These are phyloP conservation scores for Hemicrepidius hirtus DNA, from an alignment of 2,888 invertebrate species.

Conservation along the genomic window DNA sequence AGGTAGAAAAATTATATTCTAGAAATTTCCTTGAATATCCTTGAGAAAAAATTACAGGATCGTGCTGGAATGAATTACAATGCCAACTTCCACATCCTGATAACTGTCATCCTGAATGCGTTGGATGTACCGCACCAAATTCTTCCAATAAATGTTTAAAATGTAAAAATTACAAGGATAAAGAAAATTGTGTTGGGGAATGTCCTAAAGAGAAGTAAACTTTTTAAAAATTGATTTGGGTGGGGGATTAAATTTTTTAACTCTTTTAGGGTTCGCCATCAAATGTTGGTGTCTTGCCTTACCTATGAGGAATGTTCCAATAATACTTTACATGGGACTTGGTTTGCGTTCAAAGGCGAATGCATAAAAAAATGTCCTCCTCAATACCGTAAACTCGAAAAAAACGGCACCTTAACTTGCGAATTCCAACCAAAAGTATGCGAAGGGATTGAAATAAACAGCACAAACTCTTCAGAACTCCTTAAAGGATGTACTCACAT, in stretches of 20 bases:
- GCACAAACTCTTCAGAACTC: conserved; percentile 79
- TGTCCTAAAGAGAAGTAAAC: conserved; percentile 84
- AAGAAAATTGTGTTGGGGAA: conserved; percentile 68
- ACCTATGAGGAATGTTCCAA: conserved; percentile 79
- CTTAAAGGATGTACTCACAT: conserved; percentile 87
- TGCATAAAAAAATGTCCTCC: conserved; percentile 81
- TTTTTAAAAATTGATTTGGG: no score
- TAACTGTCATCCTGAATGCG: conserved; percentile 83
- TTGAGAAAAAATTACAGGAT: conserved; percentile 57
- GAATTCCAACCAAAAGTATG: conserved; percentile 73
- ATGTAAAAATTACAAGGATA: conserved; percentile 75
- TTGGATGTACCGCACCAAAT: conserved; percentile 80
- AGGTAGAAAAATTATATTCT: conserved; percentile 7
- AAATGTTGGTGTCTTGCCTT: conserved; percentile 75
- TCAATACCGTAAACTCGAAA: conserved; percentile 70
- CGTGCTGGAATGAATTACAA: conserved; percentile 71
- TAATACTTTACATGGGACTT: conserved; percentile 64
- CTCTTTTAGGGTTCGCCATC: conserved; percentile 60
- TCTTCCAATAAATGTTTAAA: conserved; percentile 77
- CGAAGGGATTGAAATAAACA: conserved; percentile 74
- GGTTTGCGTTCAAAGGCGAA: conserved; percentile 76
- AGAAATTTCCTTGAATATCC: not conserved
- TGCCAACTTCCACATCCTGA: conserved; percentile 73
- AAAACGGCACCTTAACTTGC: conserved; percentile 68
- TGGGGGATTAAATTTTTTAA: conserved; percentile 13